Evolutionary conservation across 2,888 invertebrate genomes (phyloP), one percentile per base, ranked within the genome.

Genomic region (Balanococcus diminutus): DNA sequence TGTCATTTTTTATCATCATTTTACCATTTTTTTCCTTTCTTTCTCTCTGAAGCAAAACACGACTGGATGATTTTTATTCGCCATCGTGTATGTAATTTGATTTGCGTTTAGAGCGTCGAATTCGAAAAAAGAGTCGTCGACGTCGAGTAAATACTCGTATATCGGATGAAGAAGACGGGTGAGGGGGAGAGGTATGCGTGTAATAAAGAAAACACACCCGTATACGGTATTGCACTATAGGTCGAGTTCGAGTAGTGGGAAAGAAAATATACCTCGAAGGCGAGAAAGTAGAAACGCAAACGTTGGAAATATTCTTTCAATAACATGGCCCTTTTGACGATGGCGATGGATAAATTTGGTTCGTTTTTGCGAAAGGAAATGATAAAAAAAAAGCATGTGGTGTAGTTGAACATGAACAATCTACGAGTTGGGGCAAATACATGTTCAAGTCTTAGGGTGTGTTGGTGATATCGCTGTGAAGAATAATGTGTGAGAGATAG

Each of bases 241-340:
- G 46, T 2, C 0, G 46, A n/a, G n/a, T 5, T 14, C 3, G 46
- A 16, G 11, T n/a, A n/a, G 56, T 56, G 56, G n/a, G 4, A 56
- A 56, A 56, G 56, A 56, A 56, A 56, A 56, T 56, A 36, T 36
- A 56, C 56, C 56, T 56, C 56, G 22, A 56, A 56, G 56, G 56
- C 19, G 56, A 19, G 22, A 56, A 56, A 56, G 56, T 56, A 56
- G 56, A 56, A 56, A 56, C 19, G 56, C 56, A 56, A 56, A 56
- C 56, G 56, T 56, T 56, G 56, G 22, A 56, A 56, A 56, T 56
- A 56, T 56, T 56, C 56, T 56, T 56, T 22, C 56, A 56, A 56
- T 56, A 56, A 56, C 56, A 56, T 56, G 11, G 22, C 56, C 22
- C 19, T 56, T 56, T 56, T 8, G 4, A 8, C 22, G 22, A 46